Conservation (phyloP, 2,888 invertebrate species). For the Calameuta idolon region DNA sequence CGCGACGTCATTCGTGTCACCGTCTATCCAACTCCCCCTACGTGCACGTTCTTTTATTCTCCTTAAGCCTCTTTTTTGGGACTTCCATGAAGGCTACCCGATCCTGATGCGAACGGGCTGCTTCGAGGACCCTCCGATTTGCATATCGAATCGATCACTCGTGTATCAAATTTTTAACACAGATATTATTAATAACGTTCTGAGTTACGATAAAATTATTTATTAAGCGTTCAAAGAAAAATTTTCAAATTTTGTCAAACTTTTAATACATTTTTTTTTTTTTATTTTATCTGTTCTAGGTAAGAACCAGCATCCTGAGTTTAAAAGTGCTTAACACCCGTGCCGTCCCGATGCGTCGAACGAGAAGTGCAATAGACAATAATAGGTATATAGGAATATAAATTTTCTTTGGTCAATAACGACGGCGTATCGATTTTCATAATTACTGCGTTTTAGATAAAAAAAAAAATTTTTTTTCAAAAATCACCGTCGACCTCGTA, state of each 20-base stretch:
- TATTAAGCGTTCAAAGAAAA: not conserved
- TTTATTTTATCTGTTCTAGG: constrained; percentile 41
- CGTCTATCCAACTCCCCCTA: constrained; percentile 16
- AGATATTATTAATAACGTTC: not conserved
- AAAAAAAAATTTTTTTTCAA: not conserved
- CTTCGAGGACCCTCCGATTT: not conserved
- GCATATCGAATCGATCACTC: constrained; percentile 10
- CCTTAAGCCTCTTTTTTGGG: not conserved
- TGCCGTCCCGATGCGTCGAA: not conserved
- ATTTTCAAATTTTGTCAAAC: not conserved
- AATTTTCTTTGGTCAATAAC: not conserved
- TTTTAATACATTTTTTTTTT: not conserved
- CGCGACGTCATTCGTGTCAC: constrained; percentile 59
- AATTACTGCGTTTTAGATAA: not conserved
- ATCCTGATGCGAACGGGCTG: not conserved
- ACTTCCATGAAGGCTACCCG: not conserved
- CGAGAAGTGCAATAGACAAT: not conserved
- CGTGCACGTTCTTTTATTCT: not conserved
- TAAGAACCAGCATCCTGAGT: constrained; percentile 31
- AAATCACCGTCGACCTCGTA: not conserved
- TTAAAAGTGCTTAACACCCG: not conserved
- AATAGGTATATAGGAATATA: not conserved
- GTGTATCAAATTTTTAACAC: not conserved
- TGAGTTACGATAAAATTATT: not conserved
- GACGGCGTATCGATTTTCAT: not conserved